Conservation (phyloP, 2,797 vertebrate genomes). For the Ptychobarbus kaznakovi region DNA sequence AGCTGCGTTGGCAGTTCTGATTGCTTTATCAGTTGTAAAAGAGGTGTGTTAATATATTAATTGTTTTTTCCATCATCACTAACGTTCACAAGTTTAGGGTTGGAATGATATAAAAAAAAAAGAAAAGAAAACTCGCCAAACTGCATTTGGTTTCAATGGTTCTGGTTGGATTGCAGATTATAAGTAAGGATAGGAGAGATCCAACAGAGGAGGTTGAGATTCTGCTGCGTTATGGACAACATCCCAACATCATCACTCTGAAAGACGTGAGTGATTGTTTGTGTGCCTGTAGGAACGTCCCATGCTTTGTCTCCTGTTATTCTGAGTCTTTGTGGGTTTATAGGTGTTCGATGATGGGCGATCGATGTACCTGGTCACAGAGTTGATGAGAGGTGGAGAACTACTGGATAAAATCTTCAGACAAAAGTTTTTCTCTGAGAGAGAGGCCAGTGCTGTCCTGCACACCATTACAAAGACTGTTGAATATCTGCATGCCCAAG, state of each 20-base stretch:
- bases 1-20: background rate
- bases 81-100: background rate
- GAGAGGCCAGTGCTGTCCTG: slow-evolving; percentile 84
- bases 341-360: slow-evolving; percentile 86
- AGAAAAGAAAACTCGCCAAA: too few species aligned
- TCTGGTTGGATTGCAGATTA: slow-evolving; percentile 77
- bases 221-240: slow-evolving; percentile 85
- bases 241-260: slow-evolving; percentile 87
- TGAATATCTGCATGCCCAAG: slow-evolving; percentile 87
- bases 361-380: slow-evolving; percentile 85
- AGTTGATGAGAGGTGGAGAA: slow-evolving; percentile 88
- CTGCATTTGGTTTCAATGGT: background rate
- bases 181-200: slow-evolving; percentile 86
- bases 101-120: background rate
- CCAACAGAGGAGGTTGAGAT: slow-evolving; percentile 89
- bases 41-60: background rate
- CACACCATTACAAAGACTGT: slow-evolving; percentile 85
- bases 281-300: slow-evolving; percentile 48
- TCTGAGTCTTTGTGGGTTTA: slow-evolving; percentile 12
- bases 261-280: slow-evolving; percentile 80
- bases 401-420: slow-evolving; percentile 85
- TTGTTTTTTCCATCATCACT: background rate
- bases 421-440: slow-evolving; percentile 87
- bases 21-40: background rate
- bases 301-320: slow-evolving; percentile 48